Evolutionary conservation across 2,888 invertebrate genomes (phyloP).

Genomic region (Agriopis aurantiaria): DNA sequence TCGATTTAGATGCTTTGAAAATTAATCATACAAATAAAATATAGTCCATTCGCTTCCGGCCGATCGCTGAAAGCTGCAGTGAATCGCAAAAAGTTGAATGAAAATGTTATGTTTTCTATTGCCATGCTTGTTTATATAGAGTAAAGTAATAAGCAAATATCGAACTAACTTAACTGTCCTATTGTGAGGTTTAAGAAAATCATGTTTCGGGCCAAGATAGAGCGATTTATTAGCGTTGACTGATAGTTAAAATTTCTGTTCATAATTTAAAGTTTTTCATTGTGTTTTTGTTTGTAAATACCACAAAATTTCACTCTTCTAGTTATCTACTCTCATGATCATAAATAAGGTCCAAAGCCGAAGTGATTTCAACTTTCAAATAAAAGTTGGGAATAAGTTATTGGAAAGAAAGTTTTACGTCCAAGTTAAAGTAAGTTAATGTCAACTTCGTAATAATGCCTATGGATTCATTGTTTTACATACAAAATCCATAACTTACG

Average conservation of each 20-base stretch:
- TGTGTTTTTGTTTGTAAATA: neutral
- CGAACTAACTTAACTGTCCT: too few relatives aligned
- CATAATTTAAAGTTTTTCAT: neutral
- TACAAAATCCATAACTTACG: slow-evolving; percentile 4
- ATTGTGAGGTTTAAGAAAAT: too few relatives aligned
- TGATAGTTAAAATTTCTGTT: too few relatives aligned
- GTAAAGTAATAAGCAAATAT: too few relatives aligned
- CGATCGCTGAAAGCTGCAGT: too few relatives aligned
- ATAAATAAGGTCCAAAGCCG: slow-evolving; percentile 2
- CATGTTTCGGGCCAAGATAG: too few relatives aligned
- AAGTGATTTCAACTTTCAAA: slow-evolving; percentile 14
- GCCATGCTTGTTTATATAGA: too few relatives aligned
- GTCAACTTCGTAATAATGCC: neutral
- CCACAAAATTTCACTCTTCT: slow-evolving; percentile 2
- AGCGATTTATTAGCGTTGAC: too few relatives aligned
- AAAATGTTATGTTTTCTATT: too few relatives aligned
- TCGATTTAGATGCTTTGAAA: slow-evolving; percentile 31
- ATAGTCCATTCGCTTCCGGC: too few relatives aligned
- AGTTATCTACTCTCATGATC: slow-evolving; percentile 1
- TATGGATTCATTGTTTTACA: slow-evolving; percentile 5
- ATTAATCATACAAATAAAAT: neutral
- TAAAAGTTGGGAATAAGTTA: neutral
- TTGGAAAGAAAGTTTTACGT: slow-evolving; percentile 11
- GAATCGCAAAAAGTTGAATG: too few relatives aligned
- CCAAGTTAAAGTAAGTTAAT: slow-evolving; percentile 1